phyloP scores from a whole-genome alignment of 2,888 invertebrate species.

The Drosophila meridiana region DNA sequence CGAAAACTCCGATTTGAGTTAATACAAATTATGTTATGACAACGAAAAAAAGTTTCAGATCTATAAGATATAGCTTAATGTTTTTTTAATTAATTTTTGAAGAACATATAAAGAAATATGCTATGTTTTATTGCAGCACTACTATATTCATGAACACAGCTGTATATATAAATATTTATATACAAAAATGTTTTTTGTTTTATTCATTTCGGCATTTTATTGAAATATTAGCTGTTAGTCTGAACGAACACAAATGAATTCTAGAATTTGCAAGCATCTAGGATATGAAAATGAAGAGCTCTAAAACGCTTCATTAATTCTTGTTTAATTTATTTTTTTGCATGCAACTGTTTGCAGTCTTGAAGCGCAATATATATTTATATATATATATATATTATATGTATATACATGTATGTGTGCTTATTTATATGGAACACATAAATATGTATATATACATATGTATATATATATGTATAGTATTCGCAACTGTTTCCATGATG shows the following conservation, averaged over 20 bases:
- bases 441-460: not conserved
- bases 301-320: slow-evolving; percentile 22
- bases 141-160: too few species aligned
- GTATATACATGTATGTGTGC: not conserved
- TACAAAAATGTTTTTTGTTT: not conserved
- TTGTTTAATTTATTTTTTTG: slow-evolving; percentile 39
- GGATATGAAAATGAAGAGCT: not conserved
- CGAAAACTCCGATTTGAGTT: too few species aligned
- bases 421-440: slow-evolving; percentile 33
- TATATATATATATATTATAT: slow-evolving; percentile 11
- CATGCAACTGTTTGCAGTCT: slow-evolving; percentile 21
- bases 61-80: too few species aligned
- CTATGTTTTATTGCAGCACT: too few species aligned
- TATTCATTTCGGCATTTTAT: not conserved
- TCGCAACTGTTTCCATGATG: slow-evolving; percentile 56
- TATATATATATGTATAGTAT: slow-evolving; percentile 11
- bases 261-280: not conserved
- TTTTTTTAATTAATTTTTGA: too few species aligned
- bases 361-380: not conserved
- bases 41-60: too few species aligned
- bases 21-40: too few species aligned
- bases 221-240: not conserved
- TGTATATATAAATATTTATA: too few species aligned
- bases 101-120: too few species aligned
- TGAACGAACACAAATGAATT: not conserved